Percentiles rank a stretch among this genome's conserved stretches.
Conservation (phyloP, 2,113 vertebrate genomes). For the Heptranchias perlo region DNA sequence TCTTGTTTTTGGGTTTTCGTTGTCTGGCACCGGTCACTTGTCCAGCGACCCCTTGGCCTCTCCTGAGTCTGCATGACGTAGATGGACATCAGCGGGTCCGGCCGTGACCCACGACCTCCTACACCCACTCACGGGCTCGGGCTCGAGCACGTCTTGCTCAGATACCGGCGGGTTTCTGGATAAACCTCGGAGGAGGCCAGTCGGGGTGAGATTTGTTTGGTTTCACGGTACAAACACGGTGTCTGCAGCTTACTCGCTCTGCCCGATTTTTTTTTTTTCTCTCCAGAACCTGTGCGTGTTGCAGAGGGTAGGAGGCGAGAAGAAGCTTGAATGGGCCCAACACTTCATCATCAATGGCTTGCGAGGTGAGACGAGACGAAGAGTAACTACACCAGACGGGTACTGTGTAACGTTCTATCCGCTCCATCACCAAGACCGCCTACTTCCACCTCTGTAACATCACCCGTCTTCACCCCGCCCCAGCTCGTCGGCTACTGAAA, state of each 20-base stretch:
- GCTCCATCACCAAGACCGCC: not conserved
- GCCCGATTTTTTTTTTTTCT: conserved; percentile 32
- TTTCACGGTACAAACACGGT: not conserved
- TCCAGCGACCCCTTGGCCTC: not conserved
- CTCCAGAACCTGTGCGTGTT: conserved; percentile 75
- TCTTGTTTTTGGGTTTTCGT: not conserved
- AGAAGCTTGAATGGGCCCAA: conserved; percentile 74
- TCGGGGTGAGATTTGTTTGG: not conserved
- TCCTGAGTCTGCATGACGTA: too few relatives aligned
- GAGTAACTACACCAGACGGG: not conserved
- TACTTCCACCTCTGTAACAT: not conserved
- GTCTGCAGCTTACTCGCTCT: not conserved
- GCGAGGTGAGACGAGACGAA: conserved; percentile 58
- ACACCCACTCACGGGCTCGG: too few relatives aligned
- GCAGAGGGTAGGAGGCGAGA: conserved; percentile 72
- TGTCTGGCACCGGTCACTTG: not conserved
- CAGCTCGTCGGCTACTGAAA: too few relatives aligned
- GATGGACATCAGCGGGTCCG: too few relatives aligned
- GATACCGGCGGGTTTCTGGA: not conserved
- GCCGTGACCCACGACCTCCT: too few relatives aligned
- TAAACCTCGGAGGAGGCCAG: not conserved
- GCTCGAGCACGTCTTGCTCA: not conserved
- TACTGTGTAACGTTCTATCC: not conserved
- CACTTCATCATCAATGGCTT: conserved; percentile 75
- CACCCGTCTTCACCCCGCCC: not conserved